Base-by-base conservation (phyloP, 2,797 vertebrate species). In the Melanotaenia nigrans region DNA sequence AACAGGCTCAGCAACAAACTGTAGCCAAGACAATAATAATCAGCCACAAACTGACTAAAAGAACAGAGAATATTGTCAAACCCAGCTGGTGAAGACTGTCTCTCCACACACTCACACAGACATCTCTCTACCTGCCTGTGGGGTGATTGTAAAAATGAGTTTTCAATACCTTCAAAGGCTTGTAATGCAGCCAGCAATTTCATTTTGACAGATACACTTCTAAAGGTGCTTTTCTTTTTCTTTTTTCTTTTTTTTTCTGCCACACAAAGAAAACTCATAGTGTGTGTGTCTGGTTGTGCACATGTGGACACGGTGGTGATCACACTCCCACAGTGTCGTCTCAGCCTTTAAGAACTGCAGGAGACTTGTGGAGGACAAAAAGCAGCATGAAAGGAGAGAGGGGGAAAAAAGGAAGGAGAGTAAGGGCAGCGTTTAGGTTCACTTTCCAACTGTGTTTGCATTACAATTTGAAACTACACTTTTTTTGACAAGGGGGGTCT, bases 281-380 rank as follows among this genome's bases (percentile, higher is more conserved):
- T 56, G 61, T 38, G 35, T 70, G 25, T 51, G 57, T 65, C 65
- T 65, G 78, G 58, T 77, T 75, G 68, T 47, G 73, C 42, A 78
- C 33, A 30, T 78, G 75, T 72, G 82, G 82, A 88, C 84, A 73
- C 81, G 70, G 90, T 86, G 71, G 88, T 84, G 91, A 91, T 90
- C 90, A 89, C 88, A 83, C 90, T 87, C 90, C 92, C 88, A 90
- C 88, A 65, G 85, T 87, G 88, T 82, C 70, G 74, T 86, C 88
- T 91, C 87, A 88, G 91, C 89, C 88, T 90, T 89, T 85, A 88
- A 85, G 87, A 92, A 90, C 85, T 80, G 82, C 88, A 87, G 87
- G 88, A 89, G 82, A 87, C 90, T 83, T 82, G 87, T 88, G 89
- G 90, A 92, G 91, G 89, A 92, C 89, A 92, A 85, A 89, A 87